Evolutionary conservation across 2,888 invertebrate species (phyloP), one percentile per base, ranked within the genome.

Genomic region (Drosophila subquinaria): DNA sequence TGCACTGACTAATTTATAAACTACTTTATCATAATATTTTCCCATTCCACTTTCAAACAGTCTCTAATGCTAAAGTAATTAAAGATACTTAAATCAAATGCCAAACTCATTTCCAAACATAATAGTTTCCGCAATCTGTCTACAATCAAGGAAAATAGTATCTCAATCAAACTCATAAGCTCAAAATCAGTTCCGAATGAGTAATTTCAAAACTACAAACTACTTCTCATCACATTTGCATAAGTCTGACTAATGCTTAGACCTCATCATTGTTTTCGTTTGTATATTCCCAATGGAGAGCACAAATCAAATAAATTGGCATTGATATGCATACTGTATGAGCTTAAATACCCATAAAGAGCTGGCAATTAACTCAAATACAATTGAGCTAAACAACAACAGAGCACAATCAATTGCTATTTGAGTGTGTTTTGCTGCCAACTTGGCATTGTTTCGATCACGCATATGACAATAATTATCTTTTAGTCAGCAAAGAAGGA

Each of bases 401-500:
- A 36, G n/a, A 23, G 27, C 33, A n/a, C 42, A 47, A 61, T 64
- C 61, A 23, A 43, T 20, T 15, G 65, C 52, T 62, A 51, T 55
- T 61, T 56, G n/a, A 63, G 36, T 56, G 33, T 23, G 20, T 36
- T 20, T 6, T 30, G 27, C n/a, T 13, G 4, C 6, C 17, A 42
- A 17, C 13, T 27, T 38, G 51, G 40, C 47, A 52, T 59, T 63
- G 76, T 72, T 57, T 60, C 59, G 68, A 72, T 78, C 72, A 75
- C 74, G 76, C 76, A 68, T 67, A 38, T 62, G 74, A 57, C 57
- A 64, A 67, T 76, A 70, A 73, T 73, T 76, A 72, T 72, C 42
- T 56, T 57, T 64, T 17, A 55, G 36, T 60, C 35, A 17, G 60
- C 1, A 45, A 20, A 5, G 5, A 20, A 20, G 55, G 48, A 20